Percentiles rank a stretch among this genome's conserved stretches.
Conservation (phyloP, 1,140 invertebrate genomes). For the Antheraea pernyi region DNA sequence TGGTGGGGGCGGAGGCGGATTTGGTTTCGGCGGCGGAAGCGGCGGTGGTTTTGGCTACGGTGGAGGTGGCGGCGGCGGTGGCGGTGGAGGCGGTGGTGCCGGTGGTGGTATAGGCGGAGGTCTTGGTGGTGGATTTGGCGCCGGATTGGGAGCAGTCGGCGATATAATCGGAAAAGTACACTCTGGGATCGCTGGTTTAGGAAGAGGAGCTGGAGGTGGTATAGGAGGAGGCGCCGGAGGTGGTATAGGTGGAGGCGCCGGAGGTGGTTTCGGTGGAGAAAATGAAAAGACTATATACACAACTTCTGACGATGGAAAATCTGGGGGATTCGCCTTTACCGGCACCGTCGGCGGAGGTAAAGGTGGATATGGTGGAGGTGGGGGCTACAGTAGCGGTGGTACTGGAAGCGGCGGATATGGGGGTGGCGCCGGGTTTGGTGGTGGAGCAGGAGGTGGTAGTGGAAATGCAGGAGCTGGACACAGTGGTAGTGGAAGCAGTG, state of each 20-base stretch:
- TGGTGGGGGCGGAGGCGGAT: slow-evolving; percentile 27
- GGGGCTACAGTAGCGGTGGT: slow-evolving; percentile 32
- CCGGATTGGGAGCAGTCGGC: slow-evolving; percentile 29
- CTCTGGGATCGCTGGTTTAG: slow-evolving; percentile 26
- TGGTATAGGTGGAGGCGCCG: slow-evolving; percentile 32
- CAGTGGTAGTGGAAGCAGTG: slow-evolving; percentile 20
- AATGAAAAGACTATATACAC: slow-evolving; percentile 35
- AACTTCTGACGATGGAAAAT: slow-evolving; percentile 53
- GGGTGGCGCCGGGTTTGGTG: slow-evolving; percentile 25
- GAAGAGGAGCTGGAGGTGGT: slow-evolving; percentile 30
- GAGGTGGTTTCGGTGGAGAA: slow-evolving; percentile 42
- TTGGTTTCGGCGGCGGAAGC: slow-evolving; percentile 19
- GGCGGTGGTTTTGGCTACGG: slow-evolving; percentile 19
- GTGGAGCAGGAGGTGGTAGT: slow-evolving; percentile 11
- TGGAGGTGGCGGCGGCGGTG: slow-evolving; percentile 24
- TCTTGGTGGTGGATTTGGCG: slow-evolving; percentile 26
- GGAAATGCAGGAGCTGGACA: slow-evolving; percentile 7
- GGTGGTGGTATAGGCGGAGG: slow-evolving; percentile 27
- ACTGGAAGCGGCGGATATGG: slow-evolving; percentile 30
- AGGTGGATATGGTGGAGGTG: slow-evolving; percentile 40
- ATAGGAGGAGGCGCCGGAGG: slow-evolving; percentile 34
- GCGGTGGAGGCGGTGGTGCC: slow-evolving; percentile 21
- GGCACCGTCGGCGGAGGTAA: slow-evolving; percentile 35
- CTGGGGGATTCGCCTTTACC: slow-evolving; percentile 53
- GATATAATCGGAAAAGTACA: slow-evolving; percentile 30